phyloP scores from a whole-genome alignment of 2,113 vertebrate species.

The Macquaria ambigua region DNA sequence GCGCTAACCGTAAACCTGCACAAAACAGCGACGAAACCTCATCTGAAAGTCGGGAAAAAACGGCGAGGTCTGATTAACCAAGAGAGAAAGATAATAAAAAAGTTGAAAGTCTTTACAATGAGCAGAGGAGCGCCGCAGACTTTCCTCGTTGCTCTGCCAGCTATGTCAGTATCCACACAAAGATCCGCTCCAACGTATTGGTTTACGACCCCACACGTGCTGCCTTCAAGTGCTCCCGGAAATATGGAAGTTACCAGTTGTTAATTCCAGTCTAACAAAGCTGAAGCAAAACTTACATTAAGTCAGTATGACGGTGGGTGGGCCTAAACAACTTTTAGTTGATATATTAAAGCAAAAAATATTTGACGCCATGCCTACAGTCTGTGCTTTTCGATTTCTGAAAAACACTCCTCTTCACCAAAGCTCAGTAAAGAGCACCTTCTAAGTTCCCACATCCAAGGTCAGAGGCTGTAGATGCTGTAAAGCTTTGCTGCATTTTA shows the following conservation, averaged over 20 bases:
- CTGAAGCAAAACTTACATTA: too few relatives aligned
- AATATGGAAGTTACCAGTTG: neutral
- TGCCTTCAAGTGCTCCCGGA: conserved; percentile 51
- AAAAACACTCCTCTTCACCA: neutral
- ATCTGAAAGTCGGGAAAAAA: neutral
- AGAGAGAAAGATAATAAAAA: neutral
- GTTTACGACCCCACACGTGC: conserved; percentile 34
- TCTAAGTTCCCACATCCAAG: too few relatives aligned
- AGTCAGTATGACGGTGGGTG: neutral
- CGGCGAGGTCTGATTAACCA: neutral
- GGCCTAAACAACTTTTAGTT: neutral
- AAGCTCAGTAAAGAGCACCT: neutral
- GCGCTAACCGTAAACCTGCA: neutral
- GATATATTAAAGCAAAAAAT: neutral
- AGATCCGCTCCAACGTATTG: conserved; percentile 30
- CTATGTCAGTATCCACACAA: neutral
- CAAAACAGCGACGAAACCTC: neutral
- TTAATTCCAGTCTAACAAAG: neutral
- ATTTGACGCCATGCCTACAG: neutral
- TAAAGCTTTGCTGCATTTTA: neutral
- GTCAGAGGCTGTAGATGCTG: neutral
- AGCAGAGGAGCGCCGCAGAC: neutral
- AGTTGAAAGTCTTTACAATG: neutral
- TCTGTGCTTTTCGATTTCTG: neutral
- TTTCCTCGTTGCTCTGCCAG: conserved; percentile 40